Evolutionary conservation across 2,113 vertebrate species (phyloP), one percentile per base, ranked within the genome.

Genomic region (Callorhinus ursinus): DNA sequence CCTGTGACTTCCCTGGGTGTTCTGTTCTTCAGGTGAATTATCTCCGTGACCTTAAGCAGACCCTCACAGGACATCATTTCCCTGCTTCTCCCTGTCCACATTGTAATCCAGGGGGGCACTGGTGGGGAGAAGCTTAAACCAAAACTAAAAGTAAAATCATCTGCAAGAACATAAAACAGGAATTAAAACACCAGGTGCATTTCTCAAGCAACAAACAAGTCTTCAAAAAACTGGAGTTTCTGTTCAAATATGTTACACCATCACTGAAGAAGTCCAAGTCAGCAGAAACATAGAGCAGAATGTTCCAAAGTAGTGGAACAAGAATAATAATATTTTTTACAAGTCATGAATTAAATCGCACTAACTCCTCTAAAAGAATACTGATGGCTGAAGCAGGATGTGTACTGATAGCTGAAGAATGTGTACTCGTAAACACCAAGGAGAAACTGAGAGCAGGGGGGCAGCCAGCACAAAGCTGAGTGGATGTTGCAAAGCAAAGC

Each of bases 131-230:
- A 67, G 49, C 13, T 59, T 59, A 57, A 91, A 86, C 82, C 65
- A 85, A 93, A 88, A 88, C 39, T 74, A 19, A 81, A 96, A 88
- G 63, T 57, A 65, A 91, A 92, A 83, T 79, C 3, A 74, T 31
- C 21, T 4, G 19, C 83, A 89, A 93, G 46, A 85, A n/a, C 7
- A 53, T 69, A 92, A 82, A 96, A 15, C 33, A 55, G 69, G 21
- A 86, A 19, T 31, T 67, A 67, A 67, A 65, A 67, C 15, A 21
- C 16, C 49, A 74, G 74, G n/a, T 69, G 46, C 2, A 1, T 90
- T 55, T 89, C 61, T 51, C 89, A 95, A 88, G 55, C 18, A 81
- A 21, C 4, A 12, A 69, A 36, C 6, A 57, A 53, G 33, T 67
- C 28, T 77, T 77, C 3, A 2, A 42, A 36, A 36, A 85, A 65